These are phyloP conservation scores for Colostygia pectinataria DNA, from an alignment of 2,888 invertebrate genomes.

Conservation along the genomic window DNA sequence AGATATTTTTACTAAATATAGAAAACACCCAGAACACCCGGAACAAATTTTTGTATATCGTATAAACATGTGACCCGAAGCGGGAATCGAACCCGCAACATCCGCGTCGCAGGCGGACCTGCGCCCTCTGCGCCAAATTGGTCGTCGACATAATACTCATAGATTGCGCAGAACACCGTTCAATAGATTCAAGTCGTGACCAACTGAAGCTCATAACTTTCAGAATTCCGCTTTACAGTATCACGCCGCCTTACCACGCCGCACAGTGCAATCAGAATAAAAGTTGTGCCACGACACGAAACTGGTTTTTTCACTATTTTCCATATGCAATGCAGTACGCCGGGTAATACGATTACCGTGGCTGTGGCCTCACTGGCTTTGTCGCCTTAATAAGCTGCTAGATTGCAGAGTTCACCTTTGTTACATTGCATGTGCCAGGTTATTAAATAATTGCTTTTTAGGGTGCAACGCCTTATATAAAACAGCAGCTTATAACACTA, in stretches of 20 bases:
- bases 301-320: conserved; percentile 30
- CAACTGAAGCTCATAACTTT: conserved; percentile 2
- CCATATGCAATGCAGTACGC: conserved; percentile 31
- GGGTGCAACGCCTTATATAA: background rate
- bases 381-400: conserved; percentile 26
- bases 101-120: too few relatives aligned
- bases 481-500: too few relatives aligned
- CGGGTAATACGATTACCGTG: conserved; percentile 28
- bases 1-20: too few relatives aligned
- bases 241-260: conserved; percentile 13
- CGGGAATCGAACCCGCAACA: too few relatives aligned
- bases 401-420: conserved; percentile 16
- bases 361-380: conserved; percentile 24
- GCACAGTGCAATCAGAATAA: conserved; percentile 29
- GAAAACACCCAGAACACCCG: too few relatives aligned
- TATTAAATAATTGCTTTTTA: conserved; percentile 12
- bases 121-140: too few relatives aligned
- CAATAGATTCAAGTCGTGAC: background rate
- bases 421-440: conserved; percentile 10
- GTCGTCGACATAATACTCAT: too few relatives aligned
- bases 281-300: conserved; percentile 23
- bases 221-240: background rate
- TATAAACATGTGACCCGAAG: too few relatives aligned
- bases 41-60: too few relatives aligned
- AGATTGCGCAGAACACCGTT: background rate